Evolutionary conservation across 2,113 vertebrate genomes (phyloP).

Genomic region (Bombycilla garrulus): DNA sequence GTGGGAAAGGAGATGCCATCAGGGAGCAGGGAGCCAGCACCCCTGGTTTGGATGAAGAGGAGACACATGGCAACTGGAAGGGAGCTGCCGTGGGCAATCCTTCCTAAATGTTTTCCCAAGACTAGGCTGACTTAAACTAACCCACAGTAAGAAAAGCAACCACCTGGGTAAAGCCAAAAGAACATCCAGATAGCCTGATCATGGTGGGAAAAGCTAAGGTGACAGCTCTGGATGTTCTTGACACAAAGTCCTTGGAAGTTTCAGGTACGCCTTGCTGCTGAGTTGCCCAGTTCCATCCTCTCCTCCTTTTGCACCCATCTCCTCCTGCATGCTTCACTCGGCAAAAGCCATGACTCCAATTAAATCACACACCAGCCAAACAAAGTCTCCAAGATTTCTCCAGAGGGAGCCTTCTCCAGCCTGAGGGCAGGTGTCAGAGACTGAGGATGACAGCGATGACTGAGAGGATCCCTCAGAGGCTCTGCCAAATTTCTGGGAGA

Average conservation of each 20-base stretch:
- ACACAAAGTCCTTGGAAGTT: background rate
- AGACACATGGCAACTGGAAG: background rate
- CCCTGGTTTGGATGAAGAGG: background rate
- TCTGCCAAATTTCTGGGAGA: background rate
- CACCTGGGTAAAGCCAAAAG: background rate
- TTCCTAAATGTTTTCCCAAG: background rate
- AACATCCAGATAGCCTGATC: background rate
- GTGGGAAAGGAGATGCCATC: accelerated
- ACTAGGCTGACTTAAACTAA: background rate
- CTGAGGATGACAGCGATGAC: background rate
- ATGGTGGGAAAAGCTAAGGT: background rate
- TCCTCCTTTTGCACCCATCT: background rate
- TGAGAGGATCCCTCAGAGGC: background rate
- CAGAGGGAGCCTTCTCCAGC: background rate
- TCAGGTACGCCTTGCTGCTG: background rate
- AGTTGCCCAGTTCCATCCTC: background rate
- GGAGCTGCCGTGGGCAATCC: background rate
- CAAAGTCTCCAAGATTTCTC: background rate
- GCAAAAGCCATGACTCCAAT: background rate
- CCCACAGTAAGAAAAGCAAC: background rate
- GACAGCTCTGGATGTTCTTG: background rate
- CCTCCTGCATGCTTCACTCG: background rate
- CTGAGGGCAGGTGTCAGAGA: background rate
- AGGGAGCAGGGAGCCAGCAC: background rate
- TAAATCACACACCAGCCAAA: background rate